phyloP scores from a whole-genome alignment of 2,888 invertebrate species.

The Plagodis dolabraria region DNA sequence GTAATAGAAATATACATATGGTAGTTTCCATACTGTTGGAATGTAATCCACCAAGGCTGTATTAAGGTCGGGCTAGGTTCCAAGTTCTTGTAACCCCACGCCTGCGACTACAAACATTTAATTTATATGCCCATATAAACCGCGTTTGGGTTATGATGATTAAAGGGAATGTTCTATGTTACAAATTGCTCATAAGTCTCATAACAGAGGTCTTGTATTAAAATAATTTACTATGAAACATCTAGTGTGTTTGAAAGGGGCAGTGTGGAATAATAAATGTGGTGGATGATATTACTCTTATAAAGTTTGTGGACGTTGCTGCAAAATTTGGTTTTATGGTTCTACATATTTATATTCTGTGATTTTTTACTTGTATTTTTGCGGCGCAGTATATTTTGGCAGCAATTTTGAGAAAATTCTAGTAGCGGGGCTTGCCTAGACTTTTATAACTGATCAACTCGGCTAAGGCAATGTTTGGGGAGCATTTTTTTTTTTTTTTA shows the following conservation, averaged over 20 bases:
- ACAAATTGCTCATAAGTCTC: constrained; percentile 61
- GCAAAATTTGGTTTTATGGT: neutral
- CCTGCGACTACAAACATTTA: constrained; percentile 56
- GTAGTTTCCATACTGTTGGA: constrained; percentile 14
- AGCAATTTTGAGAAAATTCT: no score
- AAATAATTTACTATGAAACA: constrained; percentile 59
- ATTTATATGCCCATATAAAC: constrained; percentile 70
- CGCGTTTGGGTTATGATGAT: constrained; percentile 54
- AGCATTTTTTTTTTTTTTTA: no score
- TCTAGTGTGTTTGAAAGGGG: constrained; percentile 40
- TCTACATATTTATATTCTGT: no score
- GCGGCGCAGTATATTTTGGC: no score
- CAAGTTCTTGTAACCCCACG: constrained; percentile 72
- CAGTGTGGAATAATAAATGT: constrained; percentile 42
- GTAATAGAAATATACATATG: neutral
- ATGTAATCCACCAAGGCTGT: constrained; percentile 35
- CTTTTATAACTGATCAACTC: no score
- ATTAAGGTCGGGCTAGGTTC: constrained; percentile 73
- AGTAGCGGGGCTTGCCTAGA: no score
- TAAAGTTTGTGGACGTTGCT: neutral
- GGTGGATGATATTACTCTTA: constrained; percentile 19
- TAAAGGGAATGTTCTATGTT: constrained; percentile 56
- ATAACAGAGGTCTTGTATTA: constrained; percentile 53
- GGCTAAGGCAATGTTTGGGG: no score
- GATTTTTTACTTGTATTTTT: no score